Evolutionary conservation across 1,140 invertebrate genomes (phyloP).

Genomic region (Euwallacea similis): DNA sequence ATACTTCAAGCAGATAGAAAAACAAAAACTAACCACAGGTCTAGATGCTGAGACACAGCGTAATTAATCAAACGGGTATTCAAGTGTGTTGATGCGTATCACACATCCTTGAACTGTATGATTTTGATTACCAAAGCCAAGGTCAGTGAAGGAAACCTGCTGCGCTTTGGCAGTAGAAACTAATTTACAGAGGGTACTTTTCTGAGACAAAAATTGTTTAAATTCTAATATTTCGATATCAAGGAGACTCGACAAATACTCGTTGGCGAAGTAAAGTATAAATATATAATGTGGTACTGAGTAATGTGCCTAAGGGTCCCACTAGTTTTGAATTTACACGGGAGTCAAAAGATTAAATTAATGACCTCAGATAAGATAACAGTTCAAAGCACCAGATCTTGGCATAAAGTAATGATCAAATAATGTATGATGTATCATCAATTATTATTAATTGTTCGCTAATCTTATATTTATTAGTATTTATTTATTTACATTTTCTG

Average conservation of each 20-base stretch:
- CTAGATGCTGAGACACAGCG: slow-evolving; percentile 10
- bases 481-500: too few relatives aligned
- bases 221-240: background rate
- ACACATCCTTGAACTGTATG: slow-evolving; percentile 20
- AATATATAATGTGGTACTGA: background rate
- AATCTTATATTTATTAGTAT: too few relatives aligned
- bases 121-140: slow-evolving; percentile 13
- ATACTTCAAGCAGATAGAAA: too few relatives aligned
- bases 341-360: background rate
- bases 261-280: too few relatives aligned
- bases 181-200: background rate
- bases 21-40: too few relatives aligned
- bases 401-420: too few relatives aligned
- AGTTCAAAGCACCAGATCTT: background rate
- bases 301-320: background rate
- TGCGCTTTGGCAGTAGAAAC: background rate
- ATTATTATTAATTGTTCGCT: too few relatives aligned
- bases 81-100: slow-evolving; percentile 14
- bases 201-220: background rate
- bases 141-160: background rate
- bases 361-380: slow-evolving; percentile 11
- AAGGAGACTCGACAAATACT: background rate
- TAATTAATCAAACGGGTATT: slow-evolving; percentile 7
- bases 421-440: too few relatives aligned
- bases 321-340: background rate